Evolutionary conservation across 2,888 invertebrate genomes (phyloP), one percentile per base, ranked within the genome.

Genomic region (Arrhopalites spinosus): DNA sequence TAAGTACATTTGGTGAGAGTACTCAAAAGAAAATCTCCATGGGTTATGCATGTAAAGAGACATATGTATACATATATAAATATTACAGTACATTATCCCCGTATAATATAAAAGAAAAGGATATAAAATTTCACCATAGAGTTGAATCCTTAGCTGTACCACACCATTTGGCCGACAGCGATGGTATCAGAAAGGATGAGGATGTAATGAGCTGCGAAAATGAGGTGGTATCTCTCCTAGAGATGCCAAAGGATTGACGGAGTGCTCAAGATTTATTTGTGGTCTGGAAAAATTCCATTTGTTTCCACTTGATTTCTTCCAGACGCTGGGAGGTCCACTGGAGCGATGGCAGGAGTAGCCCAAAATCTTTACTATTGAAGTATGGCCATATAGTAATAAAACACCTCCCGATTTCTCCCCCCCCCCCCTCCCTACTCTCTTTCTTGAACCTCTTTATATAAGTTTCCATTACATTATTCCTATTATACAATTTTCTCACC

Each of bases 121-220:
- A 11, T 45, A 45, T 11, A 8, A n/a, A n/a, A n/a, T n/a, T n/a
- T n/a, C n/a, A n/a, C n/a, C n/a, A n/a, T n/a, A n/a, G n/a, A n/a
- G n/a, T n/a, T n/a, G n/a, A 8, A 20, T 15, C 1, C 29, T 23
- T 59, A 20, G 61, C 15, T 20, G 56, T 25, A 59, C 68, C 67
- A 61, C 72, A 45, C 72, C 73, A 76, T 76, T 72, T 68, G 68
- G 76, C 76, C 76, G 61, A 73, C 61, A 76, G 76, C 76, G 50
- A 76, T 67, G 53, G 25, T 68, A 68, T 67, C 59, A 29, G 53
- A 45, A 56, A 30, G 53, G 73, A 76, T 77, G 67, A 78, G 76
- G 45, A 75, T 59, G 79, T 78, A 79, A 78, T 79, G 79, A 79
- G 79, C 78, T 78, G 79, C 78, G 79, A 79, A 79, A 79, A 79